phyloP scores from a whole-genome alignment of 1,140 invertebrate genomes.

The Asbolus verrucosus region DNA sequence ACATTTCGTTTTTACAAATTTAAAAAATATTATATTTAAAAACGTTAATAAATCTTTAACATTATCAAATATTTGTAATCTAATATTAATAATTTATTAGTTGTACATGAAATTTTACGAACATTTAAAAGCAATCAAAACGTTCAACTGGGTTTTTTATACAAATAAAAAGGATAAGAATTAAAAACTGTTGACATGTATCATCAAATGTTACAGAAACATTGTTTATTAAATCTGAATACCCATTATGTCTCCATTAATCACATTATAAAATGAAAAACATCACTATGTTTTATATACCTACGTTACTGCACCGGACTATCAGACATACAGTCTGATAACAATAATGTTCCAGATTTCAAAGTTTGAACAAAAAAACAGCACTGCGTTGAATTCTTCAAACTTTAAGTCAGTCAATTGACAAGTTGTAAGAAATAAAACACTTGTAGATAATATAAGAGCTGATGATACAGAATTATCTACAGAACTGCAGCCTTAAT shows the following conservation, averaged over 20 bases:
- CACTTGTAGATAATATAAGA: not conserved
- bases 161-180: slow-evolving; percentile 25
- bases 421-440: slow-evolving; percentile 2
- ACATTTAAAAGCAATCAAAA: slow-evolving; percentile 29
- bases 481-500: slow-evolving; percentile 18
- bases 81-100: slow-evolving; percentile 42
- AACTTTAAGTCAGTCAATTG: slow-evolving; percentile 22
- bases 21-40: slow-evolving; percentile 54
- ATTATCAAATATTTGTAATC: slow-evolving; percentile 47
- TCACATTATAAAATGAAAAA: slow-evolving; percentile 53
- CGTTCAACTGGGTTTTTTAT: not conserved
- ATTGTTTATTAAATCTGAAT: slow-evolving; percentile 50
- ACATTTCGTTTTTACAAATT: slow-evolving; percentile 53
- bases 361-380: slow-evolving; percentile 27
- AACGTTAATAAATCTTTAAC: slow-evolving; percentile 50
- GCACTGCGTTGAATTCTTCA: slow-evolving; percentile 9
- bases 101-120: slow-evolving; percentile 39
- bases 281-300: slow-evolving; percentile 30
- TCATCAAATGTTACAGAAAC: slow-evolving; percentile 52
- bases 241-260: slow-evolving; percentile 53
- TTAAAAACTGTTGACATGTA: slow-evolving; percentile 53
- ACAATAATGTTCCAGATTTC: slow-evolving; percentile 5
- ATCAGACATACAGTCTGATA: slow-evolving; percentile 25
- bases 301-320: slow-evolving; percentile 34
- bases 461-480: not conserved